These are phyloP conservation scores for Tigriopus californicus DNA, from an alignment of 2,888 invertebrate species.

Conservation along the genomic window DNA sequence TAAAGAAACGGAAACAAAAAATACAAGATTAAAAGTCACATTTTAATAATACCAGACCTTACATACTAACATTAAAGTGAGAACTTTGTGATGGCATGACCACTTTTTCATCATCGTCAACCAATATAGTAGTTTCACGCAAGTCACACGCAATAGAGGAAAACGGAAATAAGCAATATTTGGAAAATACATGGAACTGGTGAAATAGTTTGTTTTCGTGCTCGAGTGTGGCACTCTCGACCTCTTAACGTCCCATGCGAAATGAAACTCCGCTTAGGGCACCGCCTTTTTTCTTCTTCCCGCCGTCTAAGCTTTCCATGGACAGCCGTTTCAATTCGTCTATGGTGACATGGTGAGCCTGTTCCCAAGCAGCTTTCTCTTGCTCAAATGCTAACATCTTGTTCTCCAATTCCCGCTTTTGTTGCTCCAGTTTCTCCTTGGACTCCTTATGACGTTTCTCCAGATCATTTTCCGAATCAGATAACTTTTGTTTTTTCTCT, in stretches of 20 bases:
- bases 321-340: conserved; percentile 14
- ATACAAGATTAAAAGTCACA: too few species aligned
- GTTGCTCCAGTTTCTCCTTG: conserved; percentile 44
- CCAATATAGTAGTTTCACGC: too few species aligned
- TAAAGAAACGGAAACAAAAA: too few species aligned
- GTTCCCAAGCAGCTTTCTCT: conserved; percentile 76
- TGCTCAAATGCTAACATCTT: conserved; percentile 61
- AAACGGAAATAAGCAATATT: too few species aligned
- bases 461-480: conserved; percentile 80
- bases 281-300: conserved; percentile 7
- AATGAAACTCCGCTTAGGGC: conserved; percentile 9
- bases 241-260: conserved; percentile 8
- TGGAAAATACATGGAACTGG: too few species aligned
- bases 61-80: too few species aligned
- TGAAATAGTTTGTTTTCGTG: too few species aligned
- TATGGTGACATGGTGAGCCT: conserved; percentile 64
- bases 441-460: conserved; percentile 75
- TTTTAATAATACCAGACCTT: too few species aligned
- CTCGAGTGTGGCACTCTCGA: too few species aligned
- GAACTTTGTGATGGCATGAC: too few species aligned
- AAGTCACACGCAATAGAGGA: too few species aligned
- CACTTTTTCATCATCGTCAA: too few species aligned
- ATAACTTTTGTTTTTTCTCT: conserved; percentile 86
- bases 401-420: conserved; percentile 54
- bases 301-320: conserved; percentile 18